A percentile compares a stretch with the other conserved stretches of the same genome.
Evolutionary conservation across 2,888 invertebrate genomes (phyloP).

Genomic region (Drosophila ezoana): DNA sequence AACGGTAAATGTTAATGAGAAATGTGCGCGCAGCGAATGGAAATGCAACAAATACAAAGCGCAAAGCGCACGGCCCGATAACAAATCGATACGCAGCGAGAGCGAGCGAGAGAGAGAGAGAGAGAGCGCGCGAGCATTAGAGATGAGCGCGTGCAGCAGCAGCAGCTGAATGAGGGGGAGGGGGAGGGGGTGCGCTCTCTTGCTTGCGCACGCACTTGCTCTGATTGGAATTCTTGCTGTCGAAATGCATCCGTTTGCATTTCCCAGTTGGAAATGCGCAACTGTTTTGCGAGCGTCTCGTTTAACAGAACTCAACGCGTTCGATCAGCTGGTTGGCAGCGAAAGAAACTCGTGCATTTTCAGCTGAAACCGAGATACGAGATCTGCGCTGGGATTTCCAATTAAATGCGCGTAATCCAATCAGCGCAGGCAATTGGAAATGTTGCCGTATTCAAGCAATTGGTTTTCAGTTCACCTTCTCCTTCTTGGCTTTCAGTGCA

Average conservation of each 20-base stretch:
- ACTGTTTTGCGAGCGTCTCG: slow-evolving; percentile 29
- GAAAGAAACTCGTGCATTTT: neutral
- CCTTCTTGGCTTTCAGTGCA: neutral
- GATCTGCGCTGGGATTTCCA: slow-evolving; percentile 14
- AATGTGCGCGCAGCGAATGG: slow-evolving; percentile 39
- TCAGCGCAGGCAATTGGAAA: neutral
- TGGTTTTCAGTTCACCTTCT: neutral
- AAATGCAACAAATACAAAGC: slow-evolving; percentile 50
- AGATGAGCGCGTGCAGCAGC: slow-evolving; percentile 7
- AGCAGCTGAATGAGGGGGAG: neutral
- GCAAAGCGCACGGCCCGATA: slow-evolving; percentile 31
- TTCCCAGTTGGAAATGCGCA: slow-evolving; percentile 8
- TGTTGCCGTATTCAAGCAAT: neutral
- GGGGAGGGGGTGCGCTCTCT: neutral
- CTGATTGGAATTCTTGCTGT: slow-evolving; percentile 19
- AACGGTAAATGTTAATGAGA: slow-evolving; percentile 65
- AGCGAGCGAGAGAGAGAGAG: neutral
- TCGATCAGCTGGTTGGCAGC: slow-evolving; percentile 31
- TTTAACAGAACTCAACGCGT: slow-evolving; percentile 13
- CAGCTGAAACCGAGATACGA: slow-evolving; percentile 33
- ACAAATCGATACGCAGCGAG: slow-evolving; percentile 33
- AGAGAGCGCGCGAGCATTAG: slow-evolving; percentile 1
- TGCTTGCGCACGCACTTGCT: neutral
- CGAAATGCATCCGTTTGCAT: slow-evolving; percentile 21
- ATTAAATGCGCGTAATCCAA: slow-evolving; percentile 7